Evolutionary conservation across 2,888 invertebrate species (phyloP).

Genomic region (Hirtodrosophila duncani): DNA sequence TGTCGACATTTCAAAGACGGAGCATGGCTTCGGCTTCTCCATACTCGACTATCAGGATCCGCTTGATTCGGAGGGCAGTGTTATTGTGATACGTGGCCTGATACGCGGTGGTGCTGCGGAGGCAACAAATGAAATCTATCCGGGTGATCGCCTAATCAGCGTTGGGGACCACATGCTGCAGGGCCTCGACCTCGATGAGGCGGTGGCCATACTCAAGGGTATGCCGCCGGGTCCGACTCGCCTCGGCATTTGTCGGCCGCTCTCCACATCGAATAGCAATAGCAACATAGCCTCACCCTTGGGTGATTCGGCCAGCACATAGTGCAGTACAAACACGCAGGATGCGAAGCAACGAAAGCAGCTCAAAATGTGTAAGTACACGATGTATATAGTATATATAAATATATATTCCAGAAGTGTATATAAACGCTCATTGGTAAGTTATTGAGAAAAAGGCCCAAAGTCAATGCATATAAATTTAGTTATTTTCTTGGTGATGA

Average conservation of each 20-base stretch:
- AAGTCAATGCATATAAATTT: too few relatives aligned
- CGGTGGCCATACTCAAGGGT: slow-evolving; percentile 96
- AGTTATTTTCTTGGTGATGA: too few relatives aligned
- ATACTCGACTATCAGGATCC: slow-evolving; percentile 99
- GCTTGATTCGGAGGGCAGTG: slow-evolving; percentile 94
- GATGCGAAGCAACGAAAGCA: not conserved
- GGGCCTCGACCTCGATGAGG: slow-evolving; percentile 95
- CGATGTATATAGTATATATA: not conserved
- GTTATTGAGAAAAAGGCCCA: too few relatives aligned
- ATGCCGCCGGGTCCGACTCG: slow-evolving; percentile 93
- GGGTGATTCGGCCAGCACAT: slow-evolving; percentile 77
- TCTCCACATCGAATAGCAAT: slow-evolving; percentile 78
- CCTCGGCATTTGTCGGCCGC: slow-evolving; percentile 93
- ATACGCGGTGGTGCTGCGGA: slow-evolving; percentile 99
- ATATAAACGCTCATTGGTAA: too few relatives aligned
- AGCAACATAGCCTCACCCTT: slow-evolving; percentile 78
- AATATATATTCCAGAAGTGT: not conserved
- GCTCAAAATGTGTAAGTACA: slow-evolving; percentile 68
- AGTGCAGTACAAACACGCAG: slow-evolving; percentile 48
- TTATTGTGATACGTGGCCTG: slow-evolving; percentile 97
- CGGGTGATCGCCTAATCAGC: slow-evolving; percentile 94
- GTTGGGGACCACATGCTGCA: slow-evolving; percentile 95
- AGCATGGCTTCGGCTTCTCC: slow-evolving; percentile 98
- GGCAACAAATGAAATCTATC: slow-evolving; percentile 94
- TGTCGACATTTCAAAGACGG: slow-evolving; percentile 94